Evolutionary conservation across 2,113 vertebrate species (phyloP), one percentile per base, ranked within the genome.

Genomic region (Carollia perspicillata): DNA sequence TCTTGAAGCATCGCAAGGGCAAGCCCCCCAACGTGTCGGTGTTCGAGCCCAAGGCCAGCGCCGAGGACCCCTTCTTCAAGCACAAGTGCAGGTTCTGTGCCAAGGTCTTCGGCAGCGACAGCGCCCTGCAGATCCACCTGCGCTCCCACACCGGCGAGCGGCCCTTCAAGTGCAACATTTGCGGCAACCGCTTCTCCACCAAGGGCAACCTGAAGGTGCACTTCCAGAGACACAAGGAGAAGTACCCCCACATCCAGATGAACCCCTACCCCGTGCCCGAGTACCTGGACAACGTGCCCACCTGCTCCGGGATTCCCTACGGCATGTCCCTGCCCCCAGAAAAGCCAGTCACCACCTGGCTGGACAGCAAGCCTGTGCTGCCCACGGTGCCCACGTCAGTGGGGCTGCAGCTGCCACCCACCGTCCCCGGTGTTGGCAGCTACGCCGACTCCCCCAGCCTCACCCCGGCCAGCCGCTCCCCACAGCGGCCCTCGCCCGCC

Each of bases 191-290:
- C 94, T 99, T 99, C 98, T 99, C 99, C 97, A 99, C 99, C 55
- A 99, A 99, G 98, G 99, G 99, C 80, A 99, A 99, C 98, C 98
- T 99, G 79, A 99, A 99, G 98, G 99, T 99, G 93, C 99, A 99
- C 98, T 99, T 99, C 97, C 99, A 99, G 98, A 99, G 99, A 97
- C 99, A 99, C 98, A 99, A 99, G 99, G 99, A 99, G 97, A 99
- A 99, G 98, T 99, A 99, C 92, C 99, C 99, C 81, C 99, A 99
- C 97, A 99, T 99, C 98, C 99, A 99, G 98, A 99, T 99, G 99
- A 99, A 99, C 97, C 99, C 99, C 55, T 99, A 99, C 90, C 99
- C 99, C 22, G 99, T 99, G 95, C 99, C 99, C 49, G 99, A 99
- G 98, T 99, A 99, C 98, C 99, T 99, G 97, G 99, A 99, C 98